These are phyloP conservation scores for Lepidothrix coronata DNA, from an alignment of 2,113 vertebrate species.

Conservation along the genomic window DNA sequence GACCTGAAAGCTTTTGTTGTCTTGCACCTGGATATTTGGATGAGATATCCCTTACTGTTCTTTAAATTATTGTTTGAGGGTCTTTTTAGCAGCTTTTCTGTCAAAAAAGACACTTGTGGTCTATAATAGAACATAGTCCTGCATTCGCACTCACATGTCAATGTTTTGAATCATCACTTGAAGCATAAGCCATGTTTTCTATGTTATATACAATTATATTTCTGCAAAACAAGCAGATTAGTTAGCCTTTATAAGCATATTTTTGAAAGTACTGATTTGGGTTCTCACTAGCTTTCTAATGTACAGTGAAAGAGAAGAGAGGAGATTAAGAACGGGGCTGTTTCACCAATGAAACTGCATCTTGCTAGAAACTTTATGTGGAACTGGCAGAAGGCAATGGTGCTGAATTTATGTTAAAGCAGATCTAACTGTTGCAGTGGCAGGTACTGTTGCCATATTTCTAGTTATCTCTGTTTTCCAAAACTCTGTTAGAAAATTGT, in stretches of 20 bases:
- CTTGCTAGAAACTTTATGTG: background rate
- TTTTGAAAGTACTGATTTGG: background rate
- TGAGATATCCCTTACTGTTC: background rate
- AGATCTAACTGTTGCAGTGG: background rate
- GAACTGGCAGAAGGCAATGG: background rate
- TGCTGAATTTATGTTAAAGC: background rate
- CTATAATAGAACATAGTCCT: background rate
- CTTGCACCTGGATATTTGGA: background rate
- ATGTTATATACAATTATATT: background rate
- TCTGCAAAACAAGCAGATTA: background rate
- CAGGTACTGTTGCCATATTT: background rate
- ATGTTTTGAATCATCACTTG: background rate
- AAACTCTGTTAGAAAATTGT: background rate
- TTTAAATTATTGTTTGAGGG: background rate
- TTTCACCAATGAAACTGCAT: background rate
- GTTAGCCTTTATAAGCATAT: background rate
- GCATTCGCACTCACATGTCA: background rate
- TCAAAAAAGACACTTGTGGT: background rate
- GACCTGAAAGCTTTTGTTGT: background rate
- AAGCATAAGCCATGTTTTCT: background rate
- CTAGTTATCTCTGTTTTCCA: background rate
- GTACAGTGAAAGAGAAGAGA: background rate
- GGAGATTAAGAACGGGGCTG: background rate
- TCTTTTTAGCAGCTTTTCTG: background rate
- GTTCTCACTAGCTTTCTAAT: background rate